These are phyloP conservation scores for Rhyacichthys aspro DNA, from an alignment of 2,797 vertebrate genomes.

Conservation along the genomic window DNA sequence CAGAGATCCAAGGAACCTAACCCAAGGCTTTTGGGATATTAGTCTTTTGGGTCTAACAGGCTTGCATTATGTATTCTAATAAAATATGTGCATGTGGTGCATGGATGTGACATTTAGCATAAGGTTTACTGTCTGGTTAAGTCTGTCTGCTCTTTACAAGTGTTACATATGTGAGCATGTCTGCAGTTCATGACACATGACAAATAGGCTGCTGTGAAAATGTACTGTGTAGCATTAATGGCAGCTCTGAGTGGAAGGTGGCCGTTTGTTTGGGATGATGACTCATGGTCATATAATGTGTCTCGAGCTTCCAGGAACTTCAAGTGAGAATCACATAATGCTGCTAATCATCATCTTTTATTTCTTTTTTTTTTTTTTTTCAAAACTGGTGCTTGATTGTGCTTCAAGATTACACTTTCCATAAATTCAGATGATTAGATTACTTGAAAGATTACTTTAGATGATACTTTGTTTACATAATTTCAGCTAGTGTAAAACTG, in stretches of 20 bases:
- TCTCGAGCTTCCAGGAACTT: constrained; percentile 4
- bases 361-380: too few relatives aligned
- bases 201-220: constrained; percentile 35
- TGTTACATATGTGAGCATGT: constrained; percentile 26
- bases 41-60: too few relatives aligned
- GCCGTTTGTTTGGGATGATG: constrained; percentile 25
- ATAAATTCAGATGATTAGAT: too few relatives aligned
- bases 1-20: too few relatives aligned
- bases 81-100: background rate
- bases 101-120: too few relatives aligned
- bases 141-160: constrained; percentile 12
- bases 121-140: too few relatives aligned
- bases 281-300: constrained; percentile 31
- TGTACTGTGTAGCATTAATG: constrained; percentile 43
- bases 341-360: too few relatives aligned
- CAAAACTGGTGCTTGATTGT: too few relatives aligned
- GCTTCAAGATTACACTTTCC: too few relatives aligned
- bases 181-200: constrained; percentile 42
- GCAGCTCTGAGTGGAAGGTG: constrained; percentile 24
- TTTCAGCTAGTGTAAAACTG: constrained; percentile 21
- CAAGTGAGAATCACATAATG: background rate
- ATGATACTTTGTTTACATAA: too few relatives aligned
- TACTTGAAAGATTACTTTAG: too few relatives aligned
- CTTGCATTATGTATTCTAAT: background rate
- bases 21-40: too few relatives aligned